Base-by-base conservation (phyloP, 1,140 invertebrate species). In the Drosophila carrolli region DNA sequence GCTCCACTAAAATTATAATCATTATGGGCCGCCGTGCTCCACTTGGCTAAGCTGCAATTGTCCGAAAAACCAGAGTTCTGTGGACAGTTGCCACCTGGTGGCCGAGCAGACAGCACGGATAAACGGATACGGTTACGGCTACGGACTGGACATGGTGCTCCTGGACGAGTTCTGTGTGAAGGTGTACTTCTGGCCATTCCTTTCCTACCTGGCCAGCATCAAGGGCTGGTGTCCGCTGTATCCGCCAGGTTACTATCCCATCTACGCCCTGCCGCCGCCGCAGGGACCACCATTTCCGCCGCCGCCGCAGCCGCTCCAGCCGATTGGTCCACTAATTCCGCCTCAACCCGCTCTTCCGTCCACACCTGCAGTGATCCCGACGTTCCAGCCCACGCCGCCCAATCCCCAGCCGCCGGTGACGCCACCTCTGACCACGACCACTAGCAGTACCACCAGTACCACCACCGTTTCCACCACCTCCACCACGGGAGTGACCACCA, bases 131-230 rank as follows among this genome's bases (percentile, higher is more conserved):
- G 16, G 19, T 9, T 19, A 29, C 59, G 37, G 35, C 35, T 7
- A 41, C 41, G 48, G 53, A 59, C 37, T 47, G 16, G 40, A n/a
- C 11, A 80, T 54, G 48, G 91, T 92, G 76, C 44, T 92, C 55
- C 71, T 91, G 68, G 70, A 78, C 14, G 90, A 92, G 60, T 81
- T 92, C 46, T 92, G 91, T 55, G 60, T 88, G 32, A 92, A 91
- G 79, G 71, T 92, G 44, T 91, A 79, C 41, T 92, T 91, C 19
- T 92, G 88, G 90, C 91, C 91, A 47, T 86, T 91, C 51, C 76
- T 92, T 0, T 90, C 84, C 16, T 90, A 92, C 29, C 59, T 92
- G 66, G 90, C 91, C 23, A 86, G 65, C 47, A 84, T 92, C 11
- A 92, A 92, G 75, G 90, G 90, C 27, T 75, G 88, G 63, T 92